Percentiles rank a stretch among this genome's conserved stretches.
Conservation (phyloP, 1,140 invertebrate species). For the Camponotus pennsylvanicus region DNA sequence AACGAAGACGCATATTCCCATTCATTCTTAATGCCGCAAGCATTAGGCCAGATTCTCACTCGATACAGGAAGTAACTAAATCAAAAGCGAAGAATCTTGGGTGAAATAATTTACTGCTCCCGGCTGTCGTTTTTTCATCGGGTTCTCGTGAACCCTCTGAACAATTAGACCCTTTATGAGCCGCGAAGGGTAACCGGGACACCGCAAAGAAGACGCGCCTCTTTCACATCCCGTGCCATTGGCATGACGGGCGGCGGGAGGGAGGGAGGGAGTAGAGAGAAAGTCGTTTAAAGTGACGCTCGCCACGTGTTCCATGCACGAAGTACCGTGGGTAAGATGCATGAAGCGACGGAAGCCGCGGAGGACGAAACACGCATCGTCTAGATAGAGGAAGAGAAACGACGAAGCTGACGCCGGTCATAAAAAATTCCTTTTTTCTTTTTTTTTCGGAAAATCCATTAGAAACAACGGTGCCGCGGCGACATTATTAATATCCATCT, state of each 20-base stretch:
- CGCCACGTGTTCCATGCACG: slow-evolving; percentile 67
- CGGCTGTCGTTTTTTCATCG: slow-evolving; percentile 40
- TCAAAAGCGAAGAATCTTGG: slow-evolving; percentile 60
- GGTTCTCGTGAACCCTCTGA: slow-evolving; percentile 51
- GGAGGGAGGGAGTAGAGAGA: slow-evolving; percentile 46
- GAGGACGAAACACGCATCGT: background rate
- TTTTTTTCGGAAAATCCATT: slow-evolving; percentile 65
- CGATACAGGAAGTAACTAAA: slow-evolving; percentile 67
- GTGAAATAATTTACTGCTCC: slow-evolving; percentile 55
- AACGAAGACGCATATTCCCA: slow-evolving; percentile 19
- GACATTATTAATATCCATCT: slow-evolving; percentile 64
- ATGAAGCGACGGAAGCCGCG: slow-evolving; percentile 13
- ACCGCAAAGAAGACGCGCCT: slow-evolving; percentile 67
- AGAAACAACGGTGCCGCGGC: slow-evolving; percentile 55
- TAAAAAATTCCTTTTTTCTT: slow-evolving; percentile 25
- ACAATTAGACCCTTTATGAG: slow-evolving; percentile 75
- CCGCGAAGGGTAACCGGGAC: slow-evolving; percentile 48
- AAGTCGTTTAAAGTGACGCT: slow-evolving; percentile 74
- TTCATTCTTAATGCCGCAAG: slow-evolving; percentile 29
- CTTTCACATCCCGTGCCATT: slow-evolving; percentile 43
- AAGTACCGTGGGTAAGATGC: slow-evolving; percentile 51
- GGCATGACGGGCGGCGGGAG: background rate
- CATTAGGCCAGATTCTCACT: slow-evolving; percentile 33
- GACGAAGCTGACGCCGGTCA: slow-evolving; percentile 16
- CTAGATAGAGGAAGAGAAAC: slow-evolving; percentile 6